Conservation (phyloP, 2,888 invertebrate species). For the Congeria kusceri region DNA sequence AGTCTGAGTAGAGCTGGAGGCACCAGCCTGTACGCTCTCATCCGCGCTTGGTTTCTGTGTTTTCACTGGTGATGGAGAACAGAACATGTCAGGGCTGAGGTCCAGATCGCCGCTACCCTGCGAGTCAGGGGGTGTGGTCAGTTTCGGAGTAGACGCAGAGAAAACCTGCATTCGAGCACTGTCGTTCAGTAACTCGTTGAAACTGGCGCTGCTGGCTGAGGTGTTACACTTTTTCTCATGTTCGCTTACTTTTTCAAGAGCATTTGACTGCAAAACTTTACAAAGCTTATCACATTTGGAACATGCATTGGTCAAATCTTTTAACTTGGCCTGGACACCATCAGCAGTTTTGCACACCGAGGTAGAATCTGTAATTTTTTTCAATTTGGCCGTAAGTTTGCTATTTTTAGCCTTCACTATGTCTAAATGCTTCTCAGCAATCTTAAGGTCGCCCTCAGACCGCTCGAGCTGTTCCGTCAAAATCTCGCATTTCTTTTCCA, state of each 20-base stretch:
- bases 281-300: too few relatives aligned
- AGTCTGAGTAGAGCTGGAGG: too few relatives aligned
- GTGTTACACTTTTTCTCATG: constrained; percentile 1
- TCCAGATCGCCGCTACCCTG: constrained; percentile 58
- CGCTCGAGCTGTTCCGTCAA: constrained; percentile 70
- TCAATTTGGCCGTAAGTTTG: constrained; percentile 55
- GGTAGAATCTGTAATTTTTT: constrained; percentile 40
- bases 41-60: not conserved
- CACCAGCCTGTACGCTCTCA: too few relatives aligned
- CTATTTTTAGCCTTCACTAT: constrained; percentile 64
- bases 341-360: too few relatives aligned
- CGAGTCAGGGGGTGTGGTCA: constrained; percentile 27
- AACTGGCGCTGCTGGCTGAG: constrained; percentile 66
- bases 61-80: constrained; percentile 20
- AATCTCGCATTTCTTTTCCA: constrained; percentile 49
- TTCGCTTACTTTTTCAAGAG: constrained; percentile 36
- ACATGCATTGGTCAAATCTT: too few relatives aligned
- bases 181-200: constrained; percentile 70
- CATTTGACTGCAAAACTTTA: too few relatives aligned
- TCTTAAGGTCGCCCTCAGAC: constrained; percentile 75
- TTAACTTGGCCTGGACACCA: too few relatives aligned
- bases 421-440: constrained; percentile 71
- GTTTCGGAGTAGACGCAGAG: constrained; percentile 64
- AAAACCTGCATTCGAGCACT: constrained; percentile 65
- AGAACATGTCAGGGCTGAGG: constrained; percentile 53